Percentiles rank a stretch among this genome's conserved stretches.
Conservation (phyloP, 2,888 invertebrate genomes). For the Timandra comae region DNA sequence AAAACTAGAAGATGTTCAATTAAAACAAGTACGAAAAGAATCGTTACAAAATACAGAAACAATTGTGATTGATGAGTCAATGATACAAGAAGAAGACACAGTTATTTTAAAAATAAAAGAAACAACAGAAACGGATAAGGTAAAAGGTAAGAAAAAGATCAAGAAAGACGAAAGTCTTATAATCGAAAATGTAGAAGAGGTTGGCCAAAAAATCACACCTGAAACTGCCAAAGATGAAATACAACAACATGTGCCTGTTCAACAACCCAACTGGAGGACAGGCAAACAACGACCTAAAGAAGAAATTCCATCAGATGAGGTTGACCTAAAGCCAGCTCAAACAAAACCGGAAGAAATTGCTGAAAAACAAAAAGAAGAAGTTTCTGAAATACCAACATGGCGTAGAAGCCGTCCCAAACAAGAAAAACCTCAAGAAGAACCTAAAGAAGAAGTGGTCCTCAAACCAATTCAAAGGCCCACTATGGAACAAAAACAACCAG, state of each 20-base stretch:
- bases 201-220: conserved; percentile 10
- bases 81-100: conserved; percentile 76
- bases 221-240: conserved; percentile 30
- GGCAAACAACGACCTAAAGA: conserved; percentile 27
- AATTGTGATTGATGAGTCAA: conserved; percentile 69
- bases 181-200: conserved; percentile 6
- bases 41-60: conserved; percentile 51
- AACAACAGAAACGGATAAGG: too few relatives aligned
- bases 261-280: conserved; percentile 22
- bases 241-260: too few relatives aligned
- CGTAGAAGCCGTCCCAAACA: conserved; percentile 32
- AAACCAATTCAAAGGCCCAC: conserved; percentile 40
- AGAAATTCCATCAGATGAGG: conserved; percentile 18
- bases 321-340: conserved; percentile 18
- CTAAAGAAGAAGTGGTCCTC: conserved; percentile 41
- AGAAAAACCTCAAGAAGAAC: conserved; percentile 20
- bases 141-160: conserved; percentile 24
- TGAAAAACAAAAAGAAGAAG: conserved; percentile 17
- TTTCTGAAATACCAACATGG: conserved; percentile 39
- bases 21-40: conserved; percentile 54
- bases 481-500: conserved; percentile 29
- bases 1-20: conserved; percentile 64
- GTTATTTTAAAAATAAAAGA: conserved; percentile 63
- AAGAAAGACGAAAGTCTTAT: conserved; percentile 1
- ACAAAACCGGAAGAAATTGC: conserved; percentile 53